Evolutionary conservation across 2,888 invertebrate genomes (phyloP), one percentile per base, ranked within the genome.

Genomic region (Drosophila helvetica): DNA sequence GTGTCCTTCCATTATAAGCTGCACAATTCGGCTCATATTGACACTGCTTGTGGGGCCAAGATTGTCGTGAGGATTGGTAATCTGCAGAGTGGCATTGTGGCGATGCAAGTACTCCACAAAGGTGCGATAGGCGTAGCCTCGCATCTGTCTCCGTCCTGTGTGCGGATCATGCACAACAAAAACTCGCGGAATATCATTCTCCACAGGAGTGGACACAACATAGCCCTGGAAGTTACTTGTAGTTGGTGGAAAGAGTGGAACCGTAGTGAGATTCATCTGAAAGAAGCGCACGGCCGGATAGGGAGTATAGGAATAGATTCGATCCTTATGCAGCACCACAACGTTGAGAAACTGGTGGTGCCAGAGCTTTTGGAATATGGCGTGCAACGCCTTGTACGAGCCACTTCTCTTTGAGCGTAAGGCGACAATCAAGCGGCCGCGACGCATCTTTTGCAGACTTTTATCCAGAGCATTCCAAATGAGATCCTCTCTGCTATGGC

Each of bases 171-270:
- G 57, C 12, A 86, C 61, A 4, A 69, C 63, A 9, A 90, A 90
- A 1, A 90, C 85, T 0, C 90, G 78, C 0, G 90, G 90, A 43
- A 89, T 55, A 66, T 90, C 90, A 30, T 80, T 83, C 27, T 82
- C 78, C 4, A 87, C 86, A 1, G 87, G 83, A 1, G 88, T 88
- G 2, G 79, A 69, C 0, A 90, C 71, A 7, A 74, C 75, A 43
- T 90, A 86, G n/a, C 90, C 88, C 0, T 22, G 42, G 6, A 88
- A 64, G 45, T 85, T 56, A 6, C 43, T 1, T 38, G 42, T 9
- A 3, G 10, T 18, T 15, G 42, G 48, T 8, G 65, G 47, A 33
- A 65, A 54, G 1, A 42, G n/a, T 0, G 22, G 30, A 3, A 53
- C 30, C 1, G 43, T 25, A 12, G 51, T 10, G 8, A 5, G 3